Evolutionary conservation across 1,140 invertebrate genomes (phyloP), one percentile per base, ranked within the genome.

Genomic region (Zophobas morio): DNA sequence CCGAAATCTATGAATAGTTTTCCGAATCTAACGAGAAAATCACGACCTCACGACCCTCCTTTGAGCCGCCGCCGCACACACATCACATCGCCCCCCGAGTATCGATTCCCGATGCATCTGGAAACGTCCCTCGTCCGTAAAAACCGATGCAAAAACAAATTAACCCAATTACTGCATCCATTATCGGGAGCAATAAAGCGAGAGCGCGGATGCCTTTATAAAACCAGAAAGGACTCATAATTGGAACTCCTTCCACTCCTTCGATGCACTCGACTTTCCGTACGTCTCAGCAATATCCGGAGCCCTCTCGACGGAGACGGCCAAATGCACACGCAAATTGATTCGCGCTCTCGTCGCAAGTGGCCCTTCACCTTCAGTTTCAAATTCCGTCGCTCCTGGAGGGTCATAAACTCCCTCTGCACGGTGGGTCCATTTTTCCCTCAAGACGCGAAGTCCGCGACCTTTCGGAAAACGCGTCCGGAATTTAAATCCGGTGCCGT

Each of bases 281-380:
- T 37, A 20, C 2, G 46, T 35, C 51, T 72, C 70, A 72, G 70
- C 70, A 72, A 5, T 8, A 51, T 72, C 35, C n/a, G 6, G 8
- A 72, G 51, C 49, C 70, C 70, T 35, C 70, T 72, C 35, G 46
- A 72, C 34, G 36, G 51, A 3, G 70, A 53, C 70, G 46, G 46
- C 46, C 70, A 72, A 72, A 72, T 72, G 70, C 70, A 72, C 70
- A 72, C 70, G 70, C 70, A 72, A 49, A 72, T 72, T 72, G 70
- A 51, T 72, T 71, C 40, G 32, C 42, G 47, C 47, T 33, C 54
- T 33, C 54, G 6, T 57, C 36, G 34, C 56, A 39, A 60, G 56
- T 60, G 56, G 32, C 36, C 35, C 56, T 60, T 60, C 56, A 60
- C 56, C 56, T 60, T 60, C 56, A 60, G 56, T 60, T 60, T 60